Conservation (phyloP, 2,888 invertebrate genomes). For the Xanthia togata region DNA sequence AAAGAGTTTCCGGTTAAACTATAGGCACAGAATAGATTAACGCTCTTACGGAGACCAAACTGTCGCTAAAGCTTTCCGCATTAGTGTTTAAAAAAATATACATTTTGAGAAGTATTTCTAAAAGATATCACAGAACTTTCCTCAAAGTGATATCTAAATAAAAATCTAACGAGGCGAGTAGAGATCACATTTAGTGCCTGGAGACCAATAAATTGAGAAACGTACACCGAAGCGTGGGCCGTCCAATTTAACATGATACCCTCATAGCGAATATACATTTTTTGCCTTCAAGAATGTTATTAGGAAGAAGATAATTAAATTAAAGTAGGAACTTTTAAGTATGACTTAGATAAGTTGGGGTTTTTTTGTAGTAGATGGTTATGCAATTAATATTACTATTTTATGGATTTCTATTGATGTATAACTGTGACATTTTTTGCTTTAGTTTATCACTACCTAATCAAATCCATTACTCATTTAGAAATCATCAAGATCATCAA, state of each 20-base stretch:
- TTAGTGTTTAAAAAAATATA: slow-evolving; percentile 12
- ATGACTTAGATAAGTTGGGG: not conserved
- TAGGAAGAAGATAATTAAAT: slow-evolving; percentile 39
- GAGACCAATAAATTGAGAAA: slow-evolving; percentile 81
- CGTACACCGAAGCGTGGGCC: slow-evolving; percentile 68
- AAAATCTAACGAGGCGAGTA: slow-evolving; percentile 63
- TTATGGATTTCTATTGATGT: not conserved
- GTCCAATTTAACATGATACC: slow-evolving; percentile 82
- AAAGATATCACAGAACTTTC: slow-evolving; percentile 34
- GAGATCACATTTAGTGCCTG: slow-evolving; percentile 73
- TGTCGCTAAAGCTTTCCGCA: not conserved
- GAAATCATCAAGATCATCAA: no score
- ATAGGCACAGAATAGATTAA: no score
- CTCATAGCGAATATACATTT: slow-evolving; percentile 53
- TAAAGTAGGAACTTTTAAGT: slow-evolving; percentile 16
- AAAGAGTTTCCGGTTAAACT: no score
- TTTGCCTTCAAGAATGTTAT: slow-evolving; percentile 45
- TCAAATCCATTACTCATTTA: not conserved
- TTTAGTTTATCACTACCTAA: not conserved
- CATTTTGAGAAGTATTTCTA: slow-evolving; percentile 28
- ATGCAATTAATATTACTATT: not conserved
- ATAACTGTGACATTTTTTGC: not conserved
- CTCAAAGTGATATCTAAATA: slow-evolving; percentile 59
- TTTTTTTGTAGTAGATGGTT: not conserved
- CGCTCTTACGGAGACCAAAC: not conserved